Evolutionary conservation across 2,113 vertebrate species (phyloP).

Genomic region (Megatriorchis doriae): DNA sequence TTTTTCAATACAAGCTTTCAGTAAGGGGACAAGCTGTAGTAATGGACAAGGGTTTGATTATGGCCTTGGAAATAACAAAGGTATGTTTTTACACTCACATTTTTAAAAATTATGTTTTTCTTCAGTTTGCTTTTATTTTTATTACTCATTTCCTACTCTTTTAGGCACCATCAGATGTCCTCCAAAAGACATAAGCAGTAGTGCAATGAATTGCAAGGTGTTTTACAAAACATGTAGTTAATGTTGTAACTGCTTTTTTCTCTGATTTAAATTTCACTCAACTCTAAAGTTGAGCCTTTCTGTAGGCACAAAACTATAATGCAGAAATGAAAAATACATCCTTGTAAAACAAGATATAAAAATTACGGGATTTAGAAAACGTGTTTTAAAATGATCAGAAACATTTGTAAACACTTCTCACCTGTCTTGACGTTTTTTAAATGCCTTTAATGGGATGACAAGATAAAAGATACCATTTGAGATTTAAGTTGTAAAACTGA

Average conservation of each 20-base stretch:
- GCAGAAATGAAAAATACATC: not conserved
- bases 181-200: not conserved
- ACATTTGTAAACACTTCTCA: not conserved
- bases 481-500: not conserved
- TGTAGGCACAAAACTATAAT: not conserved
- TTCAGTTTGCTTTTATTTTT: not conserved
- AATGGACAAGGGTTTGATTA: slow-evolving; percentile 97
- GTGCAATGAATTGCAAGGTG: not conserved
- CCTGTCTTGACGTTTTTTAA: not conserved
- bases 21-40: slow-evolving; percentile 80
- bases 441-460: not conserved
- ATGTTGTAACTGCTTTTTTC: not conserved
- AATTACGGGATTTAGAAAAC: not conserved
- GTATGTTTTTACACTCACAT: slow-evolving; percentile 67
- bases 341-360: not conserved
- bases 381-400: not conserved
- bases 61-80: slow-evolving; percentile 95
- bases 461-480: not conserved
- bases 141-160: not conserved
- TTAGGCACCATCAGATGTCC: not conserved
- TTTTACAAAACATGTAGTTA: not conserved
- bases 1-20: slow-evolving; percentile 94
- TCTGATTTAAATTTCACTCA: not conserved
- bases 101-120: not conserved
- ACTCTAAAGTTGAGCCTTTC: not conserved